phyloP scores from a whole-genome alignment of 2,797 vertebrate species.

The Synaphobranchus kaupii region DNA sequence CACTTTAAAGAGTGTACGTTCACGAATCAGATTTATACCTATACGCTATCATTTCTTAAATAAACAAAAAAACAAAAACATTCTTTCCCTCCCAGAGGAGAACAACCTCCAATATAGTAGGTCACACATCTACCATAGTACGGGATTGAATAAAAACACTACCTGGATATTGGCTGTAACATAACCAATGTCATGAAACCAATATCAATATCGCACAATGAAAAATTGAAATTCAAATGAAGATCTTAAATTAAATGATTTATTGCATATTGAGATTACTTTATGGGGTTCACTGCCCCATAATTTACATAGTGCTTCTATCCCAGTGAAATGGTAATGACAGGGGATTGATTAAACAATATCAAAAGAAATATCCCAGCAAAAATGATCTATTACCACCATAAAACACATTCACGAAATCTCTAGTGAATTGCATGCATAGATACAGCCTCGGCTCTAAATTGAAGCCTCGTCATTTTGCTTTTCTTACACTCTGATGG shows the following conservation, averaged over 20 bases:
- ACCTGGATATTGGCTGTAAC: neutral
- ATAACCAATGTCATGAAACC: neutral
- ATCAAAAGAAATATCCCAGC: neutral
- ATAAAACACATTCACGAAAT: neutral
- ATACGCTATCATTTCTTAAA: too few relatives aligned
- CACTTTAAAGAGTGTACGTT: neutral
- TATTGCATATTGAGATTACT: neutral
- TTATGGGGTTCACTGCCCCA: neutral
- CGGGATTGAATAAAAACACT: neutral
- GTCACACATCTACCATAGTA: too few relatives aligned
- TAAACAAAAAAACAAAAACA: too few relatives aligned
- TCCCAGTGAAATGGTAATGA: neutral
- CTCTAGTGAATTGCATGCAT: neutral
- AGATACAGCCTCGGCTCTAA: neutral
- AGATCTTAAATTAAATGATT: neutral
- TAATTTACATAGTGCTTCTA: neutral
- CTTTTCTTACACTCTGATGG: neutral
- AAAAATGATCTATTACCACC: neutral
- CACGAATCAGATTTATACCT: neutral
- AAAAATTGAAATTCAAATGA: neutral
- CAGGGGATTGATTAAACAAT: slow-evolving; percentile 7
- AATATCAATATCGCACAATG: neutral
- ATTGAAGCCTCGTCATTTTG: neutral
- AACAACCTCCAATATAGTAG: too few relatives aligned
- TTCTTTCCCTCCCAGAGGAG: too few relatives aligned